A percentile compares a stretch with the other conserved stretches of the same genome.
These are phyloP conservation scores for Erannis defoliaria DNA, from an alignment of 2,888 invertebrate genomes.

Conservation along the genomic window DNA sequence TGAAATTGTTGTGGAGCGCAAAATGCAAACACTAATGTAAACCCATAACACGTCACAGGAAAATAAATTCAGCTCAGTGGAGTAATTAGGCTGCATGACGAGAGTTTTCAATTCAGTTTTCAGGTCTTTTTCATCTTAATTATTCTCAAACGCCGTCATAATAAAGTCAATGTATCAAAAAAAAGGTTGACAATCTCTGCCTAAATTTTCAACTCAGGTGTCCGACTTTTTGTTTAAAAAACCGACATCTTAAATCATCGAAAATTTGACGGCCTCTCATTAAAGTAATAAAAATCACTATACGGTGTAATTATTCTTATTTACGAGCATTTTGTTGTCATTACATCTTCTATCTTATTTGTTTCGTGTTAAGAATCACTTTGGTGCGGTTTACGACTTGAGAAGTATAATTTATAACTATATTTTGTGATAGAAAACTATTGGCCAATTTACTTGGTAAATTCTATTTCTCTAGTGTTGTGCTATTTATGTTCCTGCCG, in stretches of 20 bases:
- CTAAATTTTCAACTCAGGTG: slow-evolving; percentile 45
- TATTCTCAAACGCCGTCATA: too few relatives aligned
- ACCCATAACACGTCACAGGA: too few relatives aligned
- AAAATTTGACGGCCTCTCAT: slow-evolving; percentile 48
- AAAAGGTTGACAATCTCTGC: slow-evolving; percentile 43
- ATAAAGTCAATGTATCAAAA: not conserved
- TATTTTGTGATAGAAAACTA: slow-evolving; percentile 38
- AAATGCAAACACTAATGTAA: too few relatives aligned
- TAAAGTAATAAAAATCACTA: slow-evolving; percentile 53
- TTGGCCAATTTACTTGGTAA: slow-evolving; percentile 30
- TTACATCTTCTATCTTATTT: slow-evolving; percentile 26
- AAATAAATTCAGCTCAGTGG: too few relatives aligned
- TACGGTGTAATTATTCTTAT: slow-evolving; percentile 34
- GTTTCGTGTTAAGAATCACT: not conserved
- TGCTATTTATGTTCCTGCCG: not conserved
- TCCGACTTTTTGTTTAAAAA: slow-evolving; percentile 43
- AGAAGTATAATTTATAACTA: slow-evolving; percentile 43
- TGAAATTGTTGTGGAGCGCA: too few relatives aligned
- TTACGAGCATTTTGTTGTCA: slow-evolving; percentile 39
- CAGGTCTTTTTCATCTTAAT: too few relatives aligned
- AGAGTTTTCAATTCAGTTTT: too few relatives aligned
- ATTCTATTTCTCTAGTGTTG: slow-evolving; percentile 38
- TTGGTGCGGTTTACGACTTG: not conserved
- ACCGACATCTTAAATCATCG: slow-evolving; percentile 50
- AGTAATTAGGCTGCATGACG: too few relatives aligned